These are phyloP conservation scores for Lepus timidus DNA, from an alignment of 2,113 vertebrate genomes.

Conservation along the genomic window DNA sequence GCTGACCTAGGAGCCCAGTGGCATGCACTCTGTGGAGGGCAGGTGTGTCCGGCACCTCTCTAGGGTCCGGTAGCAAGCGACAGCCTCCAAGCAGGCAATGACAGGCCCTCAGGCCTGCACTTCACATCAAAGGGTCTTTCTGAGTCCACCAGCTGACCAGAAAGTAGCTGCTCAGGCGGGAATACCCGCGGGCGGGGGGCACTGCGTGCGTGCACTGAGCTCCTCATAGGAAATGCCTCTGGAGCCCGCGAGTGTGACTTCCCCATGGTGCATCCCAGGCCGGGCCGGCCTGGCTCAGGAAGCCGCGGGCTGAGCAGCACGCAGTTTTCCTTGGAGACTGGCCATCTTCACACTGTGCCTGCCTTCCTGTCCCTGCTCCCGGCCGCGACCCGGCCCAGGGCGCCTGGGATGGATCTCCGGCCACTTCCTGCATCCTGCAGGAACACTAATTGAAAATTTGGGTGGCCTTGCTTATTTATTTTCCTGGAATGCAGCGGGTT, in stretches of 20 bases:
- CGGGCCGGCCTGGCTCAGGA: conserved; percentile 86
- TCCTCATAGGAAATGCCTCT: conserved; percentile 85
- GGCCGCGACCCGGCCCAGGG: conserved; percentile 89
- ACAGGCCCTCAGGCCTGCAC: conserved; percentile 52
- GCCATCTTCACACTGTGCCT: conserved; percentile 89
- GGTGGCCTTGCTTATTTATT: conserved; percentile 99
- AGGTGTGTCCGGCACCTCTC: neutral
- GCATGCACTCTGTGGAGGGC: neutral
- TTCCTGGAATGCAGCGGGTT: conserved; percentile 98
- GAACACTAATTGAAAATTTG: conserved; percentile 99
- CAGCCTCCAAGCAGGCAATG: neutral
- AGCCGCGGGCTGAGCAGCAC: conserved; percentile 86
- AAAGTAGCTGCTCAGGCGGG: conserved; percentile 87
- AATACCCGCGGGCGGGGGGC: conserved; percentile 81
- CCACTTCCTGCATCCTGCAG: conserved; percentile 97
- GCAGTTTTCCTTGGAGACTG: conserved; percentile 90
- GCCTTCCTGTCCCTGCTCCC: conserved; percentile 90
- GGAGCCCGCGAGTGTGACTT: conserved; percentile 86
- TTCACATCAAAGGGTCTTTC: conserved; percentile 74
- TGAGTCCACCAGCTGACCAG: conserved; percentile 67
- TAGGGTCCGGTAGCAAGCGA: neutral
- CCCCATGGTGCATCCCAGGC: conserved; percentile 83
- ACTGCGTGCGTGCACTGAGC: conserved; percentile 85
- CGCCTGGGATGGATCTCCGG: conserved; percentile 90
- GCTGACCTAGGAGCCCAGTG: neutral